These are phyloP conservation scores for Lepus europaeus DNA, from an alignment of 2,113 vertebrate genomes.

Conservation along the genomic window DNA sequence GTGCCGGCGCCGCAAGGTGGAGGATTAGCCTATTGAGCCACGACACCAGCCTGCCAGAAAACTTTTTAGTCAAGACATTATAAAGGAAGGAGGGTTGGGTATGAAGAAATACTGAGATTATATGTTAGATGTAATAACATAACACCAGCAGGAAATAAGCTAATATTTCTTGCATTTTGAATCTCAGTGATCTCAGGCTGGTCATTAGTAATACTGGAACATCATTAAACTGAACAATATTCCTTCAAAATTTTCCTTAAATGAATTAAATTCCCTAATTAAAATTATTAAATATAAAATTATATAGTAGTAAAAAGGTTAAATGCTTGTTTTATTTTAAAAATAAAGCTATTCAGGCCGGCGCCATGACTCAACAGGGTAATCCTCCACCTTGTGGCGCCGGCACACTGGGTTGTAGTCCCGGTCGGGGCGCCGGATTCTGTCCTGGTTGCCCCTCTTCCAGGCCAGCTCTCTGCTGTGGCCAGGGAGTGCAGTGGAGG, in stretches of 20 bases:
- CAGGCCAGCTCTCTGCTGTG: too few relatives aligned
- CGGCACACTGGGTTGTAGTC: too few relatives aligned
- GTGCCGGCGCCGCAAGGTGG: too few relatives aligned
- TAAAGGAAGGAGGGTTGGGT: neutral
- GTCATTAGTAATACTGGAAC: neutral
- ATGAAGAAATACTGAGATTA: neutral
- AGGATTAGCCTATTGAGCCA: too few relatives aligned
- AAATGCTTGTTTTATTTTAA: conserved; percentile 63
- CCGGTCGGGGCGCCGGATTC: too few relatives aligned
- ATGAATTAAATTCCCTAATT: conserved; percentile 71
- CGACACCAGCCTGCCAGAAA: too few relatives aligned
- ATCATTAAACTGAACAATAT: conserved; percentile 59
- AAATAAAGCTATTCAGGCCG: neutral
- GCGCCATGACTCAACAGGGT: too few relatives aligned
- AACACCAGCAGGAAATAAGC: neutral
- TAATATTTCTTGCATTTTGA: conserved; percentile 38
- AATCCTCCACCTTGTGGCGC: too few relatives aligned
- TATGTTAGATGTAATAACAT: neutral
- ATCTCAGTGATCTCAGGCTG: conserved; percentile 30
- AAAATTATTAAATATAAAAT: conserved; percentile 62
- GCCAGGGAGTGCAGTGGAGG: too few relatives aligned
- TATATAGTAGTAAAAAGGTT: conserved; percentile 49
- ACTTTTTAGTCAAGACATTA: neutral
- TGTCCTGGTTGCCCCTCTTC: too few relatives aligned
- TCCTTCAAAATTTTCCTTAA: conserved; percentile 58